Percentiles rank a stretch among this genome's conserved stretches.
Evolutionary conservation across 92 coral and sea anemone species (phyloP).

Genomic region (Actinostola sp.): DNA sequence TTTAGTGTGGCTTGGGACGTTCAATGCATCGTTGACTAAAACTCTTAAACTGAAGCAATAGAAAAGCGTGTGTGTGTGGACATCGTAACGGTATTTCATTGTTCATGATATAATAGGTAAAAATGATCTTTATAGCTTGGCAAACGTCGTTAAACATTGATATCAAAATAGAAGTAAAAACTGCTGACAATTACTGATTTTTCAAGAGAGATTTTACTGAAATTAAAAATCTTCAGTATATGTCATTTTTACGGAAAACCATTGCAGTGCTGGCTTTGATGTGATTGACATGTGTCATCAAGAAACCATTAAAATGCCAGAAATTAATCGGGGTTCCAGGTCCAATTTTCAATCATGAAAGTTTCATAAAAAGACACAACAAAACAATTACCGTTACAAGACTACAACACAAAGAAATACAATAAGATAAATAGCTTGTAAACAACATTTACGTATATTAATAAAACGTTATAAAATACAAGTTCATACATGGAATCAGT

Average conservation of each 20-base stretch:
- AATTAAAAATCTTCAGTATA: not conserved
- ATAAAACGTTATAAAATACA: not conserved
- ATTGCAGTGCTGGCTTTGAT: not conserved
- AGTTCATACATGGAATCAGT: not conserved
- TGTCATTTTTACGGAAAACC: constrained; percentile 6
- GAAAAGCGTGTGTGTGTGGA: constrained; percentile 1
- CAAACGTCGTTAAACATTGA: not conserved
- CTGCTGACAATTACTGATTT: not conserved
- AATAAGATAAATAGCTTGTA: constrained; percentile 2
- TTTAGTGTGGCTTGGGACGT: not conserved
- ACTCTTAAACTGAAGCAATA: not conserved
- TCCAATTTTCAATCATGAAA: not conserved
- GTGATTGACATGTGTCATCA: not conserved
- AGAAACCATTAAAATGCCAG: constrained; percentile 10
- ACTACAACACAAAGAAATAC: not conserved
- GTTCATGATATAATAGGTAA: not conserved
- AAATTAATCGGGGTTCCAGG: not conserved
- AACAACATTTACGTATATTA: not conserved
- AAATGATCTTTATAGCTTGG: not conserved
- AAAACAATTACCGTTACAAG: not conserved
- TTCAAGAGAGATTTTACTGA: not conserved
- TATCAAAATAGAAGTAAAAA: not conserved
- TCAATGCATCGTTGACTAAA: not conserved
- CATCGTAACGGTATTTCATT: constrained; percentile 17
- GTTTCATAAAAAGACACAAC: not conserved